Percentiles rank a stretch among this genome's conserved stretches.
phyloP scores from a whole-genome alignment of 2,113 vertebrate genomes.

The Rousettus leschenaultii region DNA sequence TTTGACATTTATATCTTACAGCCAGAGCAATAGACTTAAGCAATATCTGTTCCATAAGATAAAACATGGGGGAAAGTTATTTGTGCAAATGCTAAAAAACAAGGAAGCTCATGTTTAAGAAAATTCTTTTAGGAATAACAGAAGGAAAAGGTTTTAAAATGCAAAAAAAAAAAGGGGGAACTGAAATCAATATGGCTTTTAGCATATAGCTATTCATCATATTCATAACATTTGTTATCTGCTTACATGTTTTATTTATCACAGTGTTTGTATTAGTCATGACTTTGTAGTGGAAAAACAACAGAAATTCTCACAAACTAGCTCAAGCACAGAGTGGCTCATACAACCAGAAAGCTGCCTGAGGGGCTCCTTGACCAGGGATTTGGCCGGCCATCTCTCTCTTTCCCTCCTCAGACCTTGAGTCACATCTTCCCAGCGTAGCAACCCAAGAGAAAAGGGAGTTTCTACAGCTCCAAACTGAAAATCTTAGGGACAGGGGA shows the following conservation, averaged over 20 bases:
- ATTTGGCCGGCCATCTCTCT: not conserved
- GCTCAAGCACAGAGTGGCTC: not conserved
- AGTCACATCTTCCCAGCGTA: not conserved
- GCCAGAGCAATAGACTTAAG: not conserved
- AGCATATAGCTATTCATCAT: not conserved
- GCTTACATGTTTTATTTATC: not conserved
- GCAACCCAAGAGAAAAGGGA: not conserved
- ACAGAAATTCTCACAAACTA: not conserved
- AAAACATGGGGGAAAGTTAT: not conserved
- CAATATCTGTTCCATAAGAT: conserved; percentile 5
- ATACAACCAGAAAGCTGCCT: not conserved
- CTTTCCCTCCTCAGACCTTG: not conserved
- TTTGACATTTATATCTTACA: conserved; percentile 9
- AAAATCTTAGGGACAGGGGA: not conserved
- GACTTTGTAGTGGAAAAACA: not conserved
- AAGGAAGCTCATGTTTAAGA: not conserved
- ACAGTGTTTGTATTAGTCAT: not conserved
- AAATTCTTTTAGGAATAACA: conserved; percentile 30
- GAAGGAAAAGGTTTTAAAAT: not conserved
- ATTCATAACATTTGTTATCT: not conserved
- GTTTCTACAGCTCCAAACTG: not conserved
- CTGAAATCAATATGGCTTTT: not conserved
- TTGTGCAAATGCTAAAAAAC: not conserved
- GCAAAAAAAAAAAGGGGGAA: not conserved
- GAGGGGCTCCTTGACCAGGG: not conserved